A percentile compares a stretch with the other conserved stretches of the same genome.
Conservation (phyloP, 2,888 invertebrate species). For the Synergus gifuensis region DNA sequence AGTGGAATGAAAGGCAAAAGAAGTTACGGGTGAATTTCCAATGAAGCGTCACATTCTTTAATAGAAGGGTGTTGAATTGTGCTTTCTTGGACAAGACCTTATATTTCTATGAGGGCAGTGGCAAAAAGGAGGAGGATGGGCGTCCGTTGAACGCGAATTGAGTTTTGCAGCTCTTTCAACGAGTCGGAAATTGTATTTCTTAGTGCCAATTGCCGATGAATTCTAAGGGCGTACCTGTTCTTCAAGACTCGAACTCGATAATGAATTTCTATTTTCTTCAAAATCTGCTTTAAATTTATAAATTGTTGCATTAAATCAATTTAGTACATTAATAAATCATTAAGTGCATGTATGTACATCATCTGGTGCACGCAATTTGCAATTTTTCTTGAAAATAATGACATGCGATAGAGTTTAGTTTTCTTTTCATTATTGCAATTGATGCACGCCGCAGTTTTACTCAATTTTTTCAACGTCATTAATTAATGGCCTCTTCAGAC, state of each 20-base stretch:
- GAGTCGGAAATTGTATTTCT: conserved; percentile 66
- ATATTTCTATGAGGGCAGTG: conserved; percentile 6
- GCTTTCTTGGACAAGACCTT: conserved; percentile 44
- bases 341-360: neutral
- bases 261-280: conserved; percentile 47
- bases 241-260: conserved; percentile 52
- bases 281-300: neutral
- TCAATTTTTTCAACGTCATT: neutral
- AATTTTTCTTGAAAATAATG: too few relatives aligned
- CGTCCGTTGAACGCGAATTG: conserved; percentile 49
- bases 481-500: neutral
- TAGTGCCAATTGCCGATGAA: conserved; percentile 64
- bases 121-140: conserved; percentile 30
- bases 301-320: neutral
- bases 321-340: neutral
- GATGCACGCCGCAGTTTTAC: neutral
- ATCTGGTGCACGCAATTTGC: too few relatives aligned
- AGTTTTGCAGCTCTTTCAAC: conserved; percentile 52
- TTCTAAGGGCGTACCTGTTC: conserved; percentile 59
- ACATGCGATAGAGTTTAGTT: neutral
- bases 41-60: conserved; percentile 36
- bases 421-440: neutral
- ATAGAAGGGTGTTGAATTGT: conserved; percentile 45
- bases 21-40: conserved; percentile 28
- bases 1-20: conserved; percentile 12